phyloP scores from a whole-genome alignment of 1,140 invertebrate species.

The Drosophila persimilis region DNA sequence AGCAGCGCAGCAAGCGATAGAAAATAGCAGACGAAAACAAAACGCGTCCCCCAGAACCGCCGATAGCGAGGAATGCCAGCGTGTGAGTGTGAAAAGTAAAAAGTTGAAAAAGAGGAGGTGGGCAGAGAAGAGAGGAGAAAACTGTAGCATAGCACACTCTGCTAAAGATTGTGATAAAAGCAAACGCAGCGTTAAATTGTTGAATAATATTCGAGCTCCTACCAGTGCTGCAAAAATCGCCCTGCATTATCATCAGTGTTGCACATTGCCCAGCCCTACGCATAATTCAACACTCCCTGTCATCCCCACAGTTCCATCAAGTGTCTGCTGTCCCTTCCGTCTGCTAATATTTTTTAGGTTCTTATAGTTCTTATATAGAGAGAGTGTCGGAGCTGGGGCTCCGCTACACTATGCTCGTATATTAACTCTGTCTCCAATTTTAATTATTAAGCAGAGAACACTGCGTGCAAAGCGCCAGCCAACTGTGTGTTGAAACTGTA shows the following conservation, averaged over 20 bases:
- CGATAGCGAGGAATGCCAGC: slow-evolving; percentile 57
- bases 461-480: slow-evolving; percentile 9
- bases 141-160: slow-evolving; percentile 52
- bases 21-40: slow-evolving; percentile 70
- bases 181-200: slow-evolving; percentile 56
- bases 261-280: slow-evolving; percentile 34
- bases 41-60: slow-evolving; percentile 54
- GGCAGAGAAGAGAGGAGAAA: slow-evolving; percentile 48
- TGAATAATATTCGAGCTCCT: slow-evolving; percentile 69
- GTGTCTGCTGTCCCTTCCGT: slow-evolving; percentile 6
- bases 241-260: slow-evolving; percentile 34
- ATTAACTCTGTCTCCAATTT: slow-evolving; percentile 20
- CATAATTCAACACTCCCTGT: slow-evolving; percentile 17
- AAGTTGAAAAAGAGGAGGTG: slow-evolving; percentile 52
- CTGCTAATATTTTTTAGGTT: slow-evolving; percentile 22
- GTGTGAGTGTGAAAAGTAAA: slow-evolving; percentile 41
- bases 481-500: slow-evolving; percentile 60
- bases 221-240: slow-evolving; percentile 28
- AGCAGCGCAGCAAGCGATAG: background rate
- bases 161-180: slow-evolving; percentile 69
- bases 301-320: slow-evolving; percentile 4
- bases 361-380: slow-evolving; percentile 15
- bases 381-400: background rate
- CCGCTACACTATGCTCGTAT: background rate
- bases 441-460: background rate